A percentile compares a stretch with the other conserved stretches of the same genome.
Evolutionary conservation across 1,140 invertebrate genomes (phyloP).

Genomic region (Carposina sasakii): DNA sequence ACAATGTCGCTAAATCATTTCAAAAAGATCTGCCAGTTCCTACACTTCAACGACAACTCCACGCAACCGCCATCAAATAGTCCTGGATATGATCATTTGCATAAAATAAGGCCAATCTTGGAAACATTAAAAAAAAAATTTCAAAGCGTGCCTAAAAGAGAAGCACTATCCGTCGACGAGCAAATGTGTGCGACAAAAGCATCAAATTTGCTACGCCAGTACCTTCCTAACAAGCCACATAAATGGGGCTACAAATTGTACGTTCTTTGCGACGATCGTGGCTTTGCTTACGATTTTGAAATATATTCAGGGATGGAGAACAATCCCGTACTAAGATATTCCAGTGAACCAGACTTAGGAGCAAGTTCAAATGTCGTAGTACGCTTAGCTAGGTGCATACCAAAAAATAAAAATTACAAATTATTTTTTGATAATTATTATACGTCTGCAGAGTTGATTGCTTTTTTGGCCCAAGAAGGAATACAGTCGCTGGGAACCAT

Average conservation of each 20-base stretch:
- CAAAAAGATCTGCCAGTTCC: conserved; percentile 34
- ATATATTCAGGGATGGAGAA: conserved; percentile 32
- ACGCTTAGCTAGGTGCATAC: conserved; percentile 18
- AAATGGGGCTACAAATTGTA: conserved; percentile 47
- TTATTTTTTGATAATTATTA: conserved; percentile 23
- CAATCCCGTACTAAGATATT: not conserved
- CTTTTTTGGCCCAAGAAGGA: conserved; percentile 22
- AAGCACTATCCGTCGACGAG: conserved; percentile 32
- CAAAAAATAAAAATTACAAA: conserved; percentile 3
- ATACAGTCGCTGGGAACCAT: conserved; percentile 23
- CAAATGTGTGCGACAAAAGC: conserved; percentile 41
- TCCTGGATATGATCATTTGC: conserved; percentile 22
- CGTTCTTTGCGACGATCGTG: conserved; percentile 22
- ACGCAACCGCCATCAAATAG: conserved; percentile 22
- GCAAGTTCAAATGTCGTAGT: conserved; percentile 29
- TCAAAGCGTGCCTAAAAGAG: conserved; percentile 19
- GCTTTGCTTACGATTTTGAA: conserved; percentile 40
- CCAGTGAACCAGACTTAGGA: conserved; percentile 29
- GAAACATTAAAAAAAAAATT: conserved; percentile 20
- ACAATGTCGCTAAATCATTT: conserved; percentile 42
- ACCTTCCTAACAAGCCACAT: conserved; percentile 40
- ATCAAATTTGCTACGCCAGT: conserved; percentile 29
- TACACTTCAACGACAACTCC: conserved; percentile 44
- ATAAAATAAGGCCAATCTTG: conserved; percentile 30
- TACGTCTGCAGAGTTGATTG: conserved; percentile 15